Evolutionary conservation across 2,797 vertebrate genomes (phyloP), one percentile per base, ranked within the genome.

Genomic region (Sparidentex hasta): DNA sequence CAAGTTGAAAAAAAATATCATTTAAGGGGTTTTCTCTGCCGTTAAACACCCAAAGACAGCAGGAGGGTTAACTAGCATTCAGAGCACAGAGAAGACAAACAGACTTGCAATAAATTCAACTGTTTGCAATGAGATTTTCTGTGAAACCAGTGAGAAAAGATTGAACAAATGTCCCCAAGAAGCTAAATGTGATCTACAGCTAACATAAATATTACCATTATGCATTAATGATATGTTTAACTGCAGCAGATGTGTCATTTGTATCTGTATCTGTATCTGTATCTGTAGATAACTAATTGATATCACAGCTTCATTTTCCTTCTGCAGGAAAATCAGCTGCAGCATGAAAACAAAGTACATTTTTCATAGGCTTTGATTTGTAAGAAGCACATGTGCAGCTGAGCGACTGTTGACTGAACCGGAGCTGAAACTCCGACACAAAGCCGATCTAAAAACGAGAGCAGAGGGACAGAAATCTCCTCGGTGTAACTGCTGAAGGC

Each of bases 291-390:
- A 12, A 11, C 20, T 23, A 13, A 50, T 27, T 0, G 71, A 47
- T 33, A n/a, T 21, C 38, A 23, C 4, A 25, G 9, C 20, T 68
- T 50, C 16, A 41, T 48, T 74, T 65, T 75, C 14, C 5, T 52
- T 13, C 65, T 70, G 58, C 51, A 41, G 7, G 57, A 63, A 66
- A 72, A 73, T 62, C 16, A 48, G 29, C 38, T 33, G 48, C 57
- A 33, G 21, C 7, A 4, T 72, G 29, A 59, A 62, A 57, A 65
- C 56, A 74, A 80, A 65, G 57, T 43, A 21, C 47, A 27, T 69
- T 81, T 82, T 75, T 66, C 33, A 58, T 14, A 43, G 51, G 74
- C 20, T 86, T 33, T 78, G 64, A 71, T 68, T 70, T 52, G 12
- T 73, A 71, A 65, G 62, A 44, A 38, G 52, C 47, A 69, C 47